These are phyloP conservation scores for Drosophila pachea DNA, from an alignment of 1,140 invertebrate species.

Conservation along the genomic window DNA sequence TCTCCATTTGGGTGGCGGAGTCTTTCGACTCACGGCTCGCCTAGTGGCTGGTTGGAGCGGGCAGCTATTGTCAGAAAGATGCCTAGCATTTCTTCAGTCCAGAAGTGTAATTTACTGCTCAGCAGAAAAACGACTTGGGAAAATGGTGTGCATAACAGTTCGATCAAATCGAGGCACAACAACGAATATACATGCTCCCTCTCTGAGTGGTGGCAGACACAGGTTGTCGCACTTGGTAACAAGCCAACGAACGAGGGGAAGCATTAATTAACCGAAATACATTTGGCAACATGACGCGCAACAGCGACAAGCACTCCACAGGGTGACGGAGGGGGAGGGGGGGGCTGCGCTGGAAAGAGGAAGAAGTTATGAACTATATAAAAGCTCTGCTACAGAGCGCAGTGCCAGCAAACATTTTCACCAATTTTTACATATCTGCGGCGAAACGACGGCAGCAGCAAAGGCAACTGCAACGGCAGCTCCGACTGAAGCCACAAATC, in stretches of 20 bases:
- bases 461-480: constrained; percentile 19
- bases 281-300: constrained; percentile 46
- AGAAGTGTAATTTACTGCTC: constrained; percentile 42
- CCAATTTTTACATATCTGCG: constrained; percentile 64
- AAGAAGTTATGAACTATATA: constrained; percentile 67
- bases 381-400: constrained; percentile 37
- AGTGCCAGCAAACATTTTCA: constrained; percentile 60
- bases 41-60: constrained; percentile 15
- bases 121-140: too few relatives aligned
- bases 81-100: constrained; percentile 24
- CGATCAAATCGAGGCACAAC: too few relatives aligned
- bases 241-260: background rate
- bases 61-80: constrained; percentile 43
- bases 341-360: background rate
- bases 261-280: constrained; percentile 51
- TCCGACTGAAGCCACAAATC: constrained; percentile 59
- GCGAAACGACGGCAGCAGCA: constrained; percentile 9
- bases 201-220: constrained; percentile 11
- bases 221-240: constrained; percentile 37
- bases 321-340: too few relatives aligned
- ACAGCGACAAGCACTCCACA: constrained; percentile 3
- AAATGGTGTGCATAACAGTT: too few relatives aligned
- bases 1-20: constrained; percentile 9
- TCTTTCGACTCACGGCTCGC: constrained; percentile 6
- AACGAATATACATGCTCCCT: too few relatives aligned